Percentiles rank a stretch among this genome's conserved stretches.
These are phyloP conservation scores for Carassius carassius DNA, from an alignment of 2,113 vertebrate genomes.

Conservation along the genomic window DNA sequence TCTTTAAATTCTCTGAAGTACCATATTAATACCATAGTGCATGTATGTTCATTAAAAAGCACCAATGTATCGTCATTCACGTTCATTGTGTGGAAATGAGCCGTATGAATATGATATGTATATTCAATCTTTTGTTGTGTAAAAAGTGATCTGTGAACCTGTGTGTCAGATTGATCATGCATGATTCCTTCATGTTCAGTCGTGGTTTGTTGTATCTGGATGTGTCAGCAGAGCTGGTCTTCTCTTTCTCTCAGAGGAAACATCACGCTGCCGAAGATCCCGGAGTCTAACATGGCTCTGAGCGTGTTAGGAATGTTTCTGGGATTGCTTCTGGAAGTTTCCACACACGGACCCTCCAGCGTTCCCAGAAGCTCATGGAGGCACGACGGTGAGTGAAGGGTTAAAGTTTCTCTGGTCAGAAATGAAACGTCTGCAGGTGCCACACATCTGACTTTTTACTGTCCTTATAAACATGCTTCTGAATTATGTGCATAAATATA, in stretches of 20 bases:
- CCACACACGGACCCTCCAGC: conserved; percentile 82
- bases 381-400: conserved; percentile 78
- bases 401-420: neutral
- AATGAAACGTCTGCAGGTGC: neutral
- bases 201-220: neutral
- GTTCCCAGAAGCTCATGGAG: conserved; percentile 89
- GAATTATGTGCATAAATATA: neutral
- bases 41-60: neutral
- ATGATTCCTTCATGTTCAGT: neutral
- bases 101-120: neutral
- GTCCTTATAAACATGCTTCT: neutral
- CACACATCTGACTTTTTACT: neutral
- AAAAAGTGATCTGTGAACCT: neutral
- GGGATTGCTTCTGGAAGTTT: conserved; percentile 75
- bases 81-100: neutral
- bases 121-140: neutral
- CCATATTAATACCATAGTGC: neutral
- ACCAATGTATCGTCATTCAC: neutral
- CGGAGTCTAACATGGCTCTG: conserved; percentile 78
- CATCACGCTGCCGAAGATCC: conserved; percentile 74
- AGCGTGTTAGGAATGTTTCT: conserved; percentile 75
- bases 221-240: neutral
- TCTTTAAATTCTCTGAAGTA: neutral
- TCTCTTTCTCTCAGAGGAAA: conserved; percentile 72
- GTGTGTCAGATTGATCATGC: neutral